phyloP scores from a whole-genome alignment of 2,113 vertebrate genomes.

The Caranx ignobilis region DNA sequence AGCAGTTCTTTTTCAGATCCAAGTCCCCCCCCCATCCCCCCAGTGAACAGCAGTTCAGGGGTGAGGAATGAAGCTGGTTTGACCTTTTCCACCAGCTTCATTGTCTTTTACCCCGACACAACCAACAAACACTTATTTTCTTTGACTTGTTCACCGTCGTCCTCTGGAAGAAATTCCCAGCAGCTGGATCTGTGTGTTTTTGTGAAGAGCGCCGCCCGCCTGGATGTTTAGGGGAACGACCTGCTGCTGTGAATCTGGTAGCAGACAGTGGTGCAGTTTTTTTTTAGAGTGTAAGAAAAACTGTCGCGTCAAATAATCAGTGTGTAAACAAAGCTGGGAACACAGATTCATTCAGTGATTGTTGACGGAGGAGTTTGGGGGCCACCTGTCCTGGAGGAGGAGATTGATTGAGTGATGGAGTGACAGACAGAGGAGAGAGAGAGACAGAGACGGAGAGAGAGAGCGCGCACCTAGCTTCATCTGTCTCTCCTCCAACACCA shows the following conservation, averaged over 20 bases:
- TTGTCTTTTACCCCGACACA: not conserved
- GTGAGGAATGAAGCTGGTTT: no score
- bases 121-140: no score
- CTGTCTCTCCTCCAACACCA: slow-evolving; percentile 49
- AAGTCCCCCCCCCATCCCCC: no score
- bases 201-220: not conserved
- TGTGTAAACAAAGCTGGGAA: slow-evolving; percentile 9
- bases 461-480: slow-evolving; percentile 35
- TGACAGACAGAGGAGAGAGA: slow-evolving; percentile 2
- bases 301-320: not conserved
- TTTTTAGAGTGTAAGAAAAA: not conserved
- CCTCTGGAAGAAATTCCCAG: not conserved
- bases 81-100: no score
- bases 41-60: no score
- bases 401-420: slow-evolving; percentile 48
- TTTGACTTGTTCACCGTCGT: not conserved
- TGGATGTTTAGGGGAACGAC: not conserved
- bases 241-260: not conserved
- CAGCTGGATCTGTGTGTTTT: slow-evolving; percentile 1
- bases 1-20: no score
- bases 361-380: slow-evolving; percentile 33
- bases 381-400: slow-evolving; percentile 32
- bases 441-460: slow-evolving; percentile 13
- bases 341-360: not conserved
- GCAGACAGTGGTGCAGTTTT: not conserved